Evolutionary conservation across 2,888 invertebrate genomes (phyloP).

Genomic region (Ophion costatus): DNA sequence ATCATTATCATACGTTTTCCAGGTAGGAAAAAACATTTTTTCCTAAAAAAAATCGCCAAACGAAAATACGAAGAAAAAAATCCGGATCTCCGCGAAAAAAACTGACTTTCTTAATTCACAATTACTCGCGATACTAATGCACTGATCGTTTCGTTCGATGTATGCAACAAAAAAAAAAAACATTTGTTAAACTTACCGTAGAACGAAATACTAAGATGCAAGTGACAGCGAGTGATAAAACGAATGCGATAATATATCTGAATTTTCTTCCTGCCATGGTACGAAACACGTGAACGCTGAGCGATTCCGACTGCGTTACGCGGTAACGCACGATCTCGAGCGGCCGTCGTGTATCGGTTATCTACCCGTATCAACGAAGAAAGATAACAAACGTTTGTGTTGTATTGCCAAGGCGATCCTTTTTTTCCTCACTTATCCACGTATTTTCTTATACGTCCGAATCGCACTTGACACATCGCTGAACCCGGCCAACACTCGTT

Average conservation of each 20-base stretch:
- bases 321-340: slow-evolving; percentile 19
- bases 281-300: slow-evolving; percentile 13
- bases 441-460: not conserved
- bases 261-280: slow-evolving; percentile 33
- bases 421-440: not conserved
- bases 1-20: not conserved
- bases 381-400: slow-evolving; percentile 42
- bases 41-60: not conserved
- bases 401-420: not conserved
- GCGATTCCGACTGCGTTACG: slow-evolving; percentile 31
- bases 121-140: too few species aligned
- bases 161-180: not conserved
- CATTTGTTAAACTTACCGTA: slow-evolving; percentile 47
- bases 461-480: not conserved
- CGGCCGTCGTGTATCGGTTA: slow-evolving; percentile 33
- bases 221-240: slow-evolving; percentile 16
- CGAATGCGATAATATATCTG: slow-evolving; percentile 16
- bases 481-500: not conserved
- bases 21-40: not conserved
- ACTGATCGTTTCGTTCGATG: not conserved
- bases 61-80: not conserved
- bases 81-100: too few species aligned
- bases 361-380: slow-evolving; percentile 31
- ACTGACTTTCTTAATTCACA: too few species aligned
- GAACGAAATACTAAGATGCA: slow-evolving; percentile 10